These are phyloP conservation scores for Percopsis omiscomaycus DNA, from an alignment of 2,797 vertebrate genomes.

Conservation along the genomic window DNA sequence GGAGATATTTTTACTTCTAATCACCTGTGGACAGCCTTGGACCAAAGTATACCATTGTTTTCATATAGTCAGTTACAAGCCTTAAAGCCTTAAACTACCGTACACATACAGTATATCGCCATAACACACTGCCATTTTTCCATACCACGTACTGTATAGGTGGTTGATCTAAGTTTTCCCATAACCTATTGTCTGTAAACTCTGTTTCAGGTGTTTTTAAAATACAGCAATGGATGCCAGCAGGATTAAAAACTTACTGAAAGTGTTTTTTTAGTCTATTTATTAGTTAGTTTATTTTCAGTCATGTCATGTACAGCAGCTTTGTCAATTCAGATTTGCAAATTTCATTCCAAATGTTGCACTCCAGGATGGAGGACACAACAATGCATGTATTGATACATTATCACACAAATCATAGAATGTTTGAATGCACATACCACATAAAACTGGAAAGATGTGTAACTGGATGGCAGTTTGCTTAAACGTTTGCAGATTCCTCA, in stretches of 20 bases:
- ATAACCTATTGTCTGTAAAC: constrained; percentile 11
- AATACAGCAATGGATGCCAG: constrained; percentile 18
- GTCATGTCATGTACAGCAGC: constrained; percentile 22
- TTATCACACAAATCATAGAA: constrained; percentile 13
- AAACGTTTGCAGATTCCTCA: constrained; percentile 12
- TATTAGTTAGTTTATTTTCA: constrained; percentile 15
- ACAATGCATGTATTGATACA: background rate
- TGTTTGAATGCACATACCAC: constrained; percentile 19
- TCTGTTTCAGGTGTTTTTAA: constrained; percentile 15
- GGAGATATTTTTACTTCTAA: too few species aligned
- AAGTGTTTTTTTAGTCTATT: constrained; percentile 57
- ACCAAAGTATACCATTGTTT: constrained; percentile 69
- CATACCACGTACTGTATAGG: constrained; percentile 26
- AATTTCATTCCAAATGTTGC: constrained; percentile 48
- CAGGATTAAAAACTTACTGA: constrained; percentile 31
- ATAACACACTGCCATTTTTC: constrained; percentile 28
- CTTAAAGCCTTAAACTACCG: constrained; percentile 62
- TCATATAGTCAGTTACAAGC: constrained; percentile 46
- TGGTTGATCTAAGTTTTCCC: constrained; percentile 30
- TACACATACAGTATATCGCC: constrained; percentile 34
- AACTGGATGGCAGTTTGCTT: constrained; percentile 35
- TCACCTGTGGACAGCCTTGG: constrained; percentile 61
- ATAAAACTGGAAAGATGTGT: constrained; percentile 23
- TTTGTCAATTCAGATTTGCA: constrained; percentile 20
- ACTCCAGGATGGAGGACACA: background rate